Base-by-base conservation (phyloP, 2,113 vertebrate species). In the Tetrax tetrax region DNA sequence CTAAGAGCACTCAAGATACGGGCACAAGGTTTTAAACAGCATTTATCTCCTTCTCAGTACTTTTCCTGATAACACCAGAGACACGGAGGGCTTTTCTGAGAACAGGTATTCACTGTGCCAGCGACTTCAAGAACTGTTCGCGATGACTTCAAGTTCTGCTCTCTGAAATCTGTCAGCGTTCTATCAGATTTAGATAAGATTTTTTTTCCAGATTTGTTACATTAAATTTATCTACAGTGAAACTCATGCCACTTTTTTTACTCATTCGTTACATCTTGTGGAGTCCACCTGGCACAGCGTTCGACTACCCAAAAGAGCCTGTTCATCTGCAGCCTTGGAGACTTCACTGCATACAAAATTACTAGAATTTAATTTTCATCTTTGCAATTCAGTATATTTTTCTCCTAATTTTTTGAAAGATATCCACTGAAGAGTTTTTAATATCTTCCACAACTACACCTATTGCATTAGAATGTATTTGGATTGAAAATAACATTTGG, bases 301-400 rank as follows among this genome's bases (percentile, higher is more conserved):
- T 53, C 84, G 19, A 14, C 50, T 61, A 77, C 37, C 77, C 72
- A 50, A 23, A 87, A 89, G 76, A 93, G 47, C n/a, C 66, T 87
- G 28, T 66, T 95, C 90, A 89, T 87, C 87, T 93, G 81, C 84
- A 95, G 84, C 56, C 81, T 93, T 93, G 51, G 64, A 91, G 81
- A 27, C 69, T 9, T 89, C 69, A 23, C 61, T 38, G 60, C 69
- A 75, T 79, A 82, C 37, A 29, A 56, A 87, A 84, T 48, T 45
- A 69, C 53, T 2, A 21, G 28, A 77, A 87, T 84, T 87, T 47
- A 1, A 61, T 81, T 93, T 71, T 50, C 48, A 56, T 27, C 61
- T 84, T 45, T 60, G 29, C 33, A 68, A 60, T 66, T 89, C 72
- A 72, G 43, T 19, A 51, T 64, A 31, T n/a, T 92, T 91, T 77